Conservation (phyloP, 1,140 invertebrate genomes). For the Phymastichus coffea region DNA sequence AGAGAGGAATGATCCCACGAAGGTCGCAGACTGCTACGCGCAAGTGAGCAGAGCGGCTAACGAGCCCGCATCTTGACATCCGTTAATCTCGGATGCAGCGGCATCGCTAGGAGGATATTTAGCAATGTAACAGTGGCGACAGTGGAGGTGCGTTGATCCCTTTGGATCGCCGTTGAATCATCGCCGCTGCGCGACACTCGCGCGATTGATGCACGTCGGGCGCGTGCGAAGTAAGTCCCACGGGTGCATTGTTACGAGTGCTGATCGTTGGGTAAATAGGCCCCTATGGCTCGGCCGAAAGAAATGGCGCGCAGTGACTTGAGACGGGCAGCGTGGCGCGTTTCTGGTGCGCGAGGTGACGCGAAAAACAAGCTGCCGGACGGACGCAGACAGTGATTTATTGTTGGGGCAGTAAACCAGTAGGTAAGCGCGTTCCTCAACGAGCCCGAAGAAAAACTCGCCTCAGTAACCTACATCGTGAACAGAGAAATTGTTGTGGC, state of each 20-base stretch:
- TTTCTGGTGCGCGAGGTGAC: background rate
- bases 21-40: constrained; percentile 9
- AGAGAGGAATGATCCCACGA: constrained; percentile 33
- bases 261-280: constrained; percentile 44
- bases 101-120: too few species aligned
- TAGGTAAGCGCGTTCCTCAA: too few species aligned
- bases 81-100: constrained; percentile 34
- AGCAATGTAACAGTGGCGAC: too few species aligned
- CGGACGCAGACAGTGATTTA: constrained; percentile 56
- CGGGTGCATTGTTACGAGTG: constrained; percentile 52
- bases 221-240: too few species aligned
- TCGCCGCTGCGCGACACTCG: too few species aligned
- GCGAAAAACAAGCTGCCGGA: too few species aligned
- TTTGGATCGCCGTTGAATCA: too few species aligned
- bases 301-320: too few species aligned
- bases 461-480: constrained; percentile 53
- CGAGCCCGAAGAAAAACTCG: constrained; percentile 37
- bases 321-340: too few species aligned
- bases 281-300: constrained; percentile 39
- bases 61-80: constrained; percentile 46
- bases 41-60: background rate
- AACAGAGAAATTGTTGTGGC: constrained; percentile 57
- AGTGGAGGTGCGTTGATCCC: too few species aligned
- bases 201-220: constrained; percentile 31
- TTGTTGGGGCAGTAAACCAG: constrained; percentile 49